Evolutionary conservation across 1,140 invertebrate species (phyloP).

Genomic region (Aphis gossypii): DNA sequence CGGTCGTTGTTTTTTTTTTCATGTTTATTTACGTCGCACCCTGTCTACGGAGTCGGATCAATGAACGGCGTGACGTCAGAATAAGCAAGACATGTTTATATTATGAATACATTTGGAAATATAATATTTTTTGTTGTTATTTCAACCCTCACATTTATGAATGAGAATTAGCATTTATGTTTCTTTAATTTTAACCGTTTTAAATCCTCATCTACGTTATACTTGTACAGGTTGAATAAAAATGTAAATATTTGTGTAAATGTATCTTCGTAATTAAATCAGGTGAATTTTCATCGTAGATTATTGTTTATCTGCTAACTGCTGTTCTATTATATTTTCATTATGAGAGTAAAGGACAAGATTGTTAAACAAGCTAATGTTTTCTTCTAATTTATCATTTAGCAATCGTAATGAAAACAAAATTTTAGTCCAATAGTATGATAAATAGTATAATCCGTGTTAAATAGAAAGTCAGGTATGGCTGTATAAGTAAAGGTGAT

Average conservation of each 20-base stretch:
- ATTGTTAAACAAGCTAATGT: neutral
- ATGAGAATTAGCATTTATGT: neutral
- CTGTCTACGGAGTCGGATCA: neutral
- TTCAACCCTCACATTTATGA: neutral
- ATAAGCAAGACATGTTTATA: neutral
- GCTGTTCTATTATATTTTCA: too few species aligned
- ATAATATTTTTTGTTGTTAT: neutral
- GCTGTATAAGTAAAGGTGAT: neutral
- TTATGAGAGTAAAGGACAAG: too few species aligned
- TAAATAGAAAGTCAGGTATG: too few species aligned
- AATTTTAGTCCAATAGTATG: neutral
- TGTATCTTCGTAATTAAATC: neutral
- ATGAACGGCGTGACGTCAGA: slow-evolving; percentile 35
- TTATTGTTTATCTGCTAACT: neutral
- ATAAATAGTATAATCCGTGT: neutral
- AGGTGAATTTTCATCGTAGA: neutral
- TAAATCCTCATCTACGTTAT: neutral
- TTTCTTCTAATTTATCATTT: neutral
- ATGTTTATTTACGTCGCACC: neutral
- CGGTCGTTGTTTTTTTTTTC: neutral
- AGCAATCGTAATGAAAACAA: neutral
- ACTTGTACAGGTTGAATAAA: neutral
- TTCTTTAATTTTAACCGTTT: neutral
- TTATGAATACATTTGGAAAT: neutral
- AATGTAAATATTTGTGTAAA: neutral